Percentiles rank a stretch among this genome's conserved stretches.
phyloP scores from a whole-genome alignment of 2,797 vertebrate genomes.

The Austrolebias charrua region DNA sequence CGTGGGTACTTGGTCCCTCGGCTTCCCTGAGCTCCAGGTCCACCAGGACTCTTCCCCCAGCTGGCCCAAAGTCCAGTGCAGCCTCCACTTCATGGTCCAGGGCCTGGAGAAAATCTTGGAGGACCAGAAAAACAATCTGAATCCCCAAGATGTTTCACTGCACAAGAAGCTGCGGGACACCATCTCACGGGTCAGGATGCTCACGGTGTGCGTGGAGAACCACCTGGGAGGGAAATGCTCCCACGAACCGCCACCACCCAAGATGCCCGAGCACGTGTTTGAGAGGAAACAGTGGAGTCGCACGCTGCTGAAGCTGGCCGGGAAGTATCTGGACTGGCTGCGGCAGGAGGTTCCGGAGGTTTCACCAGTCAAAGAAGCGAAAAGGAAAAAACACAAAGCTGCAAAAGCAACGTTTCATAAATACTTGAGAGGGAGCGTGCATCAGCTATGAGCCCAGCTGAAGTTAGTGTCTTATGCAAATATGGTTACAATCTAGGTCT shows the following conservation, averaged over 20 bases:
- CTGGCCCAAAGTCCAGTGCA: conserved; percentile 40
- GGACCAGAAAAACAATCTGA: conserved; percentile 59
- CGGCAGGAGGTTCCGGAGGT: not conserved
- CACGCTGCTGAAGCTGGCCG: conserved; percentile 46
- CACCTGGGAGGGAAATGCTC: conserved; percentile 29
- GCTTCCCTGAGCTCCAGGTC: conserved; percentile 55
- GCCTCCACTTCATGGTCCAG: conserved; percentile 56
- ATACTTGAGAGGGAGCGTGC: conserved; percentile 24
- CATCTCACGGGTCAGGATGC: fast-evolving
- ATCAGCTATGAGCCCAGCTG: conserved; percentile 29
- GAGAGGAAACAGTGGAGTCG: conserved; percentile 65
- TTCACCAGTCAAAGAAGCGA: conserved; percentile 2
- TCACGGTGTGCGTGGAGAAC: not conserved
- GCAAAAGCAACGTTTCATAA: not conserved
- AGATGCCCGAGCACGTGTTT: conserved; percentile 1
- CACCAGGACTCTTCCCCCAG: not conserved
- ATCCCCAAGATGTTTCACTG: conserved; percentile 37
- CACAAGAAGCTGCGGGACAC: not conserved
- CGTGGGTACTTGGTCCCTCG: conserved; percentile 45
- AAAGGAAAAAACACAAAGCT: not conserved
- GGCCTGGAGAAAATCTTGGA: conserved; percentile 45
- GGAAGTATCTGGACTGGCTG: conserved; percentile 58
- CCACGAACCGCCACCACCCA: not conserved
- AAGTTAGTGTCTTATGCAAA: conserved; percentile 5
- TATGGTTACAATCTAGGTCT: not conserved